Evolutionary conservation across 2,113 vertebrate species (phyloP).

Genomic region (Lepus europaeus): DNA sequence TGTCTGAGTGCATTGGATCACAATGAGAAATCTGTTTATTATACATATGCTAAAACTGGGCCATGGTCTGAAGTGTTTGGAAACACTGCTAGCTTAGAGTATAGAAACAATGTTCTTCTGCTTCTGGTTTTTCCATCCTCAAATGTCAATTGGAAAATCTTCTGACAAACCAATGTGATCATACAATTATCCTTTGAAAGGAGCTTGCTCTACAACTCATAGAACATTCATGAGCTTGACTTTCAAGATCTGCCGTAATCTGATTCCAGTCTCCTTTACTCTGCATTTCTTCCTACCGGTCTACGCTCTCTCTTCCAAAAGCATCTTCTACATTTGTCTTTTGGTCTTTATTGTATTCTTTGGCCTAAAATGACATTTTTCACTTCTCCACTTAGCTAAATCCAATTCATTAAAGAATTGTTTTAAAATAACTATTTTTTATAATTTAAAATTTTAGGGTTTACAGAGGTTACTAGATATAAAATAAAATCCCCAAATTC

Average conservation of each 20-base stretch:
- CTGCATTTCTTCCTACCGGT: neutral
- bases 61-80: neutral
- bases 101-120: neutral
- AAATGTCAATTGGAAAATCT: neutral
- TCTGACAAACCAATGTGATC: neutral
- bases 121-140: neutral
- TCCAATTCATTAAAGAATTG: conserved; percentile 27
- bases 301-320: neutral
- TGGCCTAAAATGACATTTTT: conserved; percentile 43
- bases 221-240: neutral
- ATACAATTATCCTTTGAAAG: neutral
- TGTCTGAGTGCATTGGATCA: neutral
- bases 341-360: conserved; percentile 1
- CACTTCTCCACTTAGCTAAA: neutral
- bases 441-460: conserved; percentile 42
- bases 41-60: neutral
- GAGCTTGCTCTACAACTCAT: neutral
- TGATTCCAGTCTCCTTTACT: neutral
- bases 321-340: neutral
- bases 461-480: conserved; percentile 40
- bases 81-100: neutral
- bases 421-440: conserved; percentile 45
- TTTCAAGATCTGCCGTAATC: neutral
- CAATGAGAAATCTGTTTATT: neutral
- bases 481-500: conserved; percentile 40